These are phyloP conservation scores for Dasyurus viverrinus DNA, from an alignment of 2,113 vertebrate genomes.

Conservation along the genomic window DNA sequence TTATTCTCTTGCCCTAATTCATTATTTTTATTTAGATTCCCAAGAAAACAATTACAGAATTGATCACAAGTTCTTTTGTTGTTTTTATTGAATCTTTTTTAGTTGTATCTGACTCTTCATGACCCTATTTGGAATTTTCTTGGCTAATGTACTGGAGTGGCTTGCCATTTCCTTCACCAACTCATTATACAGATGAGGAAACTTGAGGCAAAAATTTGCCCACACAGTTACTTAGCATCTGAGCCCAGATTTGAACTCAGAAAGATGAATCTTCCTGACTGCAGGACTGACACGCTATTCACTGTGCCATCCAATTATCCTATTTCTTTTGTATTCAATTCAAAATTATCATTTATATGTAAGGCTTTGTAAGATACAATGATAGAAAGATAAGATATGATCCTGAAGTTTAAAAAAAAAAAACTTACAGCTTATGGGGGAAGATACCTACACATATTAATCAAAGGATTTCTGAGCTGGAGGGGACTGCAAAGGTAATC, in stretches of 20 bases:
- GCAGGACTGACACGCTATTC: background rate
- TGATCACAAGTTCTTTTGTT: slow-evolving; percentile 38
- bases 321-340: background rate
- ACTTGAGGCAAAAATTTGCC: background rate
- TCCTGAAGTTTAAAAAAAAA: background rate
- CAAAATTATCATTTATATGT: background rate
- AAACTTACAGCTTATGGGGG: background rate
- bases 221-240: background rate
- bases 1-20: background rate
- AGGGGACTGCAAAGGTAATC: background rate
- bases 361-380: background rate
- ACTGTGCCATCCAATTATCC: background rate
- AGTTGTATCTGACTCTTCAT: background rate
- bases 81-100: background rate
- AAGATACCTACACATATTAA: background rate
- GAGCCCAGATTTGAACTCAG: background rate
- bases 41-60: slow-evolving; percentile 4
- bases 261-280: background rate
- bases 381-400: background rate
- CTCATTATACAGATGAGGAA: background rate
- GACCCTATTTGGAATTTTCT: background rate
- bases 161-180: background rate
- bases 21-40: slow-evolving; percentile 33
- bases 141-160: background rate
- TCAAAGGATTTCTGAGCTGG: background rate